Conservation (phyloP, 2,888 invertebrate genomes). For the Ormyrus labotus region DNA sequence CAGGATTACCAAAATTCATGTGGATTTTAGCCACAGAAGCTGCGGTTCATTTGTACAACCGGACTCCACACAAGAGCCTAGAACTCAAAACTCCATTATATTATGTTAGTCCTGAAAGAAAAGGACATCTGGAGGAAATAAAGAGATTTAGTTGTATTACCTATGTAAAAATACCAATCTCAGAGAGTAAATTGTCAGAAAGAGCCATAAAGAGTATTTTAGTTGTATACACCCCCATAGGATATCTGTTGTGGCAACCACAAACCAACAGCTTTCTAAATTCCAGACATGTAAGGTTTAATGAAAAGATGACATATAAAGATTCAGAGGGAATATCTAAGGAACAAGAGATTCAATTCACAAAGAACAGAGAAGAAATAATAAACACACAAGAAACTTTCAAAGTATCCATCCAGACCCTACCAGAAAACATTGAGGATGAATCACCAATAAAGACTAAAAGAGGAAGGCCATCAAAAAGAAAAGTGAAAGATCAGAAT, state of each 20-base stretch:
- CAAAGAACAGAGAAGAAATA: neutral
- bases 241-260: no score
- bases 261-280: no score
- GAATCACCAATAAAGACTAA: neutral
- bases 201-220: neutral
- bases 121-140: neutral
- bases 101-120: neutral
- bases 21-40: neutral
- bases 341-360: neutral
- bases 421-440: no score
- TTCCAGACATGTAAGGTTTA: neutral
- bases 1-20: neutral
- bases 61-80: neutral
- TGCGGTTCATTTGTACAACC: neutral
- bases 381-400: neutral
- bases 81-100: neutral
- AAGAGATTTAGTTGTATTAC: neutral
- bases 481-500: no score
- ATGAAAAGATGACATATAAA: neutral
- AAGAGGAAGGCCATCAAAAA: no score
- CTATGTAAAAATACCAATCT: neutral
- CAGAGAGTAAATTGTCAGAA: neutral
- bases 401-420: neutral
- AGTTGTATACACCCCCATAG: no score
- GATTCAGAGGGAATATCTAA: no score